Percentiles rank a stretch among this genome's conserved stretches.
Evolutionary conservation across 2,113 vertebrate genomes (phyloP).

Genomic region (Willisornis vidua): DNA sequence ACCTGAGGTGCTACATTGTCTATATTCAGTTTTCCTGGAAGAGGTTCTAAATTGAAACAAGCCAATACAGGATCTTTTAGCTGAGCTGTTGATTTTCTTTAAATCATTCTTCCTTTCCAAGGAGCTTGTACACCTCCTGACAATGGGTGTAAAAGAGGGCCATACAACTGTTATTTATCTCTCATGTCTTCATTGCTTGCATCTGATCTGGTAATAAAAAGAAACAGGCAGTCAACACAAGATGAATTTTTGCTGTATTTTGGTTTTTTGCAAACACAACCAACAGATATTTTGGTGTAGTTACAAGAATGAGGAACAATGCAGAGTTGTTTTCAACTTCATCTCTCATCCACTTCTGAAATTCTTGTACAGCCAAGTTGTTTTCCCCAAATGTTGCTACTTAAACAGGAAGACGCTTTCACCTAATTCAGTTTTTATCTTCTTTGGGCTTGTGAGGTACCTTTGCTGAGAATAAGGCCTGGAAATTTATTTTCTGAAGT

Average conservation of each 20-base stretch:
- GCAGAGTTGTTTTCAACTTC: neutral
- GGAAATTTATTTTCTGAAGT: neutral
- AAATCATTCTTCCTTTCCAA: constrained; percentile 28
- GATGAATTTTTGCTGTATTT: neutral
- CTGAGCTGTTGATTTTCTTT: neutral
- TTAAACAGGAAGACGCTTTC: neutral
- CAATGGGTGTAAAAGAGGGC: neutral
- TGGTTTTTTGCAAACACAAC: neutral
- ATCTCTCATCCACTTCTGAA: neutral
- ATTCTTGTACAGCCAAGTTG: neutral
- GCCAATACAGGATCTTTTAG: constrained; percentile 33
- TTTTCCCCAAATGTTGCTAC: neutral
- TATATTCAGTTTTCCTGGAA: constrained; percentile 62
- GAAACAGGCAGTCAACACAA: neutral
- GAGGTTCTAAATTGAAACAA: constrained; percentile 44
- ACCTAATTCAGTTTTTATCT: neutral
- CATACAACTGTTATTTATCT: constrained; percentile 32
- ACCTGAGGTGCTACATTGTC: constrained; percentile 41
- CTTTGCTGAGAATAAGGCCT: neutral
- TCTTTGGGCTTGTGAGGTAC: neutral
- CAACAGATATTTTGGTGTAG: neutral
- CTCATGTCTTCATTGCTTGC: constrained; percentile 81
- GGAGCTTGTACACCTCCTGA: neutral
- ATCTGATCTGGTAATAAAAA: constrained; percentile 80
- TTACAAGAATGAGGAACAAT: neutral